Evolutionary conservation across 2,888 invertebrate genomes (phyloP).

Genomic region (Rhagonycha lutea): DNA sequence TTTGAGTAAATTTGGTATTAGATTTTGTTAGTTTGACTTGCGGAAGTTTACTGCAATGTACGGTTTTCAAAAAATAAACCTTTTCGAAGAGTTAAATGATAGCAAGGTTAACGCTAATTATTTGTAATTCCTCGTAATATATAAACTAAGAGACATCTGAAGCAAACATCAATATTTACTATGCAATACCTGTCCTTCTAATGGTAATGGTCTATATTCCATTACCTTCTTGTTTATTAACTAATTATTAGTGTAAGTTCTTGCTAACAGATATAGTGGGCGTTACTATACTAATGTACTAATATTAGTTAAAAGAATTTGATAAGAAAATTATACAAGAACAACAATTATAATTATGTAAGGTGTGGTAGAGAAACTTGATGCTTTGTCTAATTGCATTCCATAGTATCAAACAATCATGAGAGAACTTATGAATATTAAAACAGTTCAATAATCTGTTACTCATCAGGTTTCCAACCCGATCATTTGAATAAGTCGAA

Average conservation of each 20-base stretch:
- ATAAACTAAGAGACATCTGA: background rate
- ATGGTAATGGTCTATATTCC: background rate
- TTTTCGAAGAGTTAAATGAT: too few species aligned
- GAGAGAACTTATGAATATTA: too few species aligned
- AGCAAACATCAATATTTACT: background rate
- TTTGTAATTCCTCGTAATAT: background rate
- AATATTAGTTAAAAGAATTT: background rate
- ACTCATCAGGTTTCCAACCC: background rate
- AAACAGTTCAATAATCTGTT: too few species aligned
- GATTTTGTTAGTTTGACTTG: too few species aligned
- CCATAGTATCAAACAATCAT: too few species aligned
- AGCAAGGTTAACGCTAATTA: background rate
- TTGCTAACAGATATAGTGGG: background rate
- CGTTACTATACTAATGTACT: background rate
- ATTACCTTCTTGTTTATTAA: background rate
- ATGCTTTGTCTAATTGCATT: background rate
- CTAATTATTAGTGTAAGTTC: background rate
- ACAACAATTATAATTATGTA: background rate
- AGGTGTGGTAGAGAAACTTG: background rate
- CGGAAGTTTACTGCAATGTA: too few species aligned
- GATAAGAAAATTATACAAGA: background rate
- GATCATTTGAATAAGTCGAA: background rate
- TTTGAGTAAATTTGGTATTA: too few species aligned
- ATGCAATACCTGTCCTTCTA: background rate
- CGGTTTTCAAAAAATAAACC: too few species aligned